These are phyloP conservation scores for Lota lota DNA, from an alignment of 2,113 vertebrate species.

Conservation along the genomic window DNA sequence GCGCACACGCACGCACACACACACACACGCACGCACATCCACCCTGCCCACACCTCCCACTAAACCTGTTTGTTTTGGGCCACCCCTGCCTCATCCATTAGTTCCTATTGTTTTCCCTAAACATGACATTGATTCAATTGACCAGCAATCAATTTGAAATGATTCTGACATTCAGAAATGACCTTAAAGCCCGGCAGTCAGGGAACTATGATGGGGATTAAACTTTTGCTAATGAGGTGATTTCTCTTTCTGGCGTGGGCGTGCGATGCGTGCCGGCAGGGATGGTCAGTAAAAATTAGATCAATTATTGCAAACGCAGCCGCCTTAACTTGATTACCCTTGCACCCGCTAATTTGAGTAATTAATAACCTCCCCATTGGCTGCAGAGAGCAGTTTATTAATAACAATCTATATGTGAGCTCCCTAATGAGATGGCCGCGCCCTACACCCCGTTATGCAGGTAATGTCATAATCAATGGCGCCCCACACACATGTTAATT, in stretches of 20 bases:
- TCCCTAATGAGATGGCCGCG: constrained; percentile 79
- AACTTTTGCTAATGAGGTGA: constrained; percentile 99
- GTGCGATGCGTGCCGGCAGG: constrained; percentile 77
- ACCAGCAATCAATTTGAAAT: constrained; percentile 98
- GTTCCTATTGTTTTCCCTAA: constrained; percentile 96
- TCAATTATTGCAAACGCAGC: constrained; percentile 97
- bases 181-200: constrained; percentile 98
- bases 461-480: constrained; percentile 90
- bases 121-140: constrained; percentile 99
- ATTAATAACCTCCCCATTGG: constrained; percentile 85
- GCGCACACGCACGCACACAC: constrained; percentile 13
- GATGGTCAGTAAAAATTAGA: constrained; percentile 93
- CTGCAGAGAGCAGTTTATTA: constrained; percentile 90
- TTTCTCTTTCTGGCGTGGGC: constrained; percentile 88
- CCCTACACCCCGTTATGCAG: constrained; percentile 83
- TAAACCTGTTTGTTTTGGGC: constrained; percentile 89
- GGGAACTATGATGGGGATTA: constrained; percentile 99
- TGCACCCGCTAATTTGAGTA: constrained; percentile 91
- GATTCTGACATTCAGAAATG: constrained; percentile 99
- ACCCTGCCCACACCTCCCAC: constrained; percentile 77
- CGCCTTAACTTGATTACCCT: constrained; percentile 93
- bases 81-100: constrained; percentile 91
- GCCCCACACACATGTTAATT: constrained; percentile 89
- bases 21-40: constrained; percentile 4
- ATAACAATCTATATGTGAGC: constrained; percentile 88